A percentile compares a stretch with the other conserved stretches of the same genome.
phyloP scores from a whole-genome alignment of 1,140 invertebrate genomes.

The Platyura marginata region DNA sequence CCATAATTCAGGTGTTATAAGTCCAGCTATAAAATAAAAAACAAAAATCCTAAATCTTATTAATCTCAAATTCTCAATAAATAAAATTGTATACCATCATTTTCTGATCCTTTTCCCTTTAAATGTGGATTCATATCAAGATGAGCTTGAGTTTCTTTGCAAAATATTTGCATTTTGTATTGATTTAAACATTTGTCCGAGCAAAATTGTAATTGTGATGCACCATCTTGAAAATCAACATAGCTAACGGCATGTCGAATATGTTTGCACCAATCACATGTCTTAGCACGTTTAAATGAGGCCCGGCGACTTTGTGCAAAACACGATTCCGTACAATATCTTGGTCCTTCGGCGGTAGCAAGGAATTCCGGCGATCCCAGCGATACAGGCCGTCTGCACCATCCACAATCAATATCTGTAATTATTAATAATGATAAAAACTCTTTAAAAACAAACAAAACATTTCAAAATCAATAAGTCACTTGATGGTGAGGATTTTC shows the following conservation, averaged over 20 bases:
- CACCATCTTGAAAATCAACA: slow-evolving; percentile 69
- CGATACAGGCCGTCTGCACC: slow-evolving; percentile 34
- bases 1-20: slow-evolving; percentile 81
- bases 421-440: no score
- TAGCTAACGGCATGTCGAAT: slow-evolving; percentile 80
- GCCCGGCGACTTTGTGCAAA: slow-evolving; percentile 73
- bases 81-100: slow-evolving; percentile 7
- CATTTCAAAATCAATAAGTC: no score
- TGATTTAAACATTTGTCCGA: slow-evolving; percentile 86
- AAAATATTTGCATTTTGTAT: slow-evolving; percentile 93
- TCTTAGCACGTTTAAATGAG: slow-evolving; percentile 76
- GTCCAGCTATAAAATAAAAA: slow-evolving; percentile 24
- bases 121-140: slow-evolving; percentile 63
- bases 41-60: no score
- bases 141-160: slow-evolving; percentile 75
- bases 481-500: no score
- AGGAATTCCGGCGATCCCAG: slow-evolving; percentile 31
- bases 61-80: no score
- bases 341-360: slow-evolving; percentile 33
- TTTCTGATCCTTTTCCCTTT: slow-evolving; percentile 22
- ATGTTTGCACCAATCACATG: slow-evolving; percentile 87
- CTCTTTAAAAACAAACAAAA: no score
- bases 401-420: slow-evolving; percentile 31
- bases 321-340: slow-evolving; percentile 74
- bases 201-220: slow-evolving; percentile 61